These are phyloP conservation scores for Caenorhabditis latens DNA, from an alignment of 1,140 invertebrate species.

Conservation along the genomic window DNA sequence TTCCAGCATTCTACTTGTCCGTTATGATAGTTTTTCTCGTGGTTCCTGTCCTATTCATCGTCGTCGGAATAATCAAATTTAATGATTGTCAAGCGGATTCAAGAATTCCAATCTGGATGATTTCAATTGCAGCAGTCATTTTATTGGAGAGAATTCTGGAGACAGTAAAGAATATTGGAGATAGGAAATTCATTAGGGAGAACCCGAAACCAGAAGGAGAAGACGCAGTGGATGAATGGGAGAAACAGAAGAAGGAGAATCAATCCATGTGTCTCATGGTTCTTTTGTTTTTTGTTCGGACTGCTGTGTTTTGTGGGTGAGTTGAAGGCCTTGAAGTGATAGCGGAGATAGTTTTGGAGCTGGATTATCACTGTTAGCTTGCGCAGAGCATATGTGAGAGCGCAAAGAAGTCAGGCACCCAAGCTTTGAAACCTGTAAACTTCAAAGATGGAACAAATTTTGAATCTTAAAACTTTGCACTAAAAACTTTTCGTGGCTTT, in stretches of 20 bases:
- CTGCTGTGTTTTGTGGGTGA: not conserved
- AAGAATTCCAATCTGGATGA: constrained; percentile 49
- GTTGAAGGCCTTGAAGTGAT: not conserved
- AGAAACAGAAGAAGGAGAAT: not conserved
- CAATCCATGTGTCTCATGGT: not conserved
- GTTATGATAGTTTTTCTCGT: not conserved
- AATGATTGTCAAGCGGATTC: not conserved
- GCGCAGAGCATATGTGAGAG: no score
- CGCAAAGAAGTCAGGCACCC: no score
- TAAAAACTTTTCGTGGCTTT: no score
- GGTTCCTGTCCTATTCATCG: constrained; percentile 11
- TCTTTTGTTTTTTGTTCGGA: not conserved
- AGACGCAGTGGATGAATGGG: not conserved
- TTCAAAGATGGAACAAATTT: no score
- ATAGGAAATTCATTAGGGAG: not conserved
- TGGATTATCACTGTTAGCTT: no score
- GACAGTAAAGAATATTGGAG: not conserved
- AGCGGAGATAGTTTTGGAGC: no score
- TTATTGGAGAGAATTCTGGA: constrained; percentile 6
- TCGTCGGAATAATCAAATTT: constrained; percentile 16
- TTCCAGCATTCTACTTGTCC: not conserved
- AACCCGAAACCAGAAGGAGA: constrained; percentile 1
- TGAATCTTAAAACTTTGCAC: no score
- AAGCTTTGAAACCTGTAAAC: no score
- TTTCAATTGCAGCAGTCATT: constrained; percentile 6